phyloP scores from a whole-genome alignment of 2,888 invertebrate genomes.

The Lamproptera curius region DNA sequence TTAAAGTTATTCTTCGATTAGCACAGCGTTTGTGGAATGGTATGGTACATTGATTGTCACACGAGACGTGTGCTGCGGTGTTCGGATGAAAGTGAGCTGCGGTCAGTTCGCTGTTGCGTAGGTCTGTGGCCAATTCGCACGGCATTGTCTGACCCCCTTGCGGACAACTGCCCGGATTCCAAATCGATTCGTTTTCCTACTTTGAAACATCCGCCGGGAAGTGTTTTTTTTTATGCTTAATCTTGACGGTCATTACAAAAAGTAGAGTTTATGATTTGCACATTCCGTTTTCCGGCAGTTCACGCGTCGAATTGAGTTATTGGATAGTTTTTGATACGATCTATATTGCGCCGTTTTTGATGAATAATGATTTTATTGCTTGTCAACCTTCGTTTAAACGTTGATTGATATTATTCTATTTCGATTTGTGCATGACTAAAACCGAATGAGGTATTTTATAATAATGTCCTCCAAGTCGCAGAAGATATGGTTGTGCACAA shows the following conservation, averaged over 20 bases:
- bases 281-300: not conserved
- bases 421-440: no score
- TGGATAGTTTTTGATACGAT: not conserved
- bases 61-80: not conserved
- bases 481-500: no score
- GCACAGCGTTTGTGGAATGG: no score
- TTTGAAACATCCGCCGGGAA: not conserved
- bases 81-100: conserved; percentile 23
- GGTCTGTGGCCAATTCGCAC: conserved; percentile 19
- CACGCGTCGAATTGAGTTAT: not conserved
- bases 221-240: conserved; percentile 5
- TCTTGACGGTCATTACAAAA: not conserved
- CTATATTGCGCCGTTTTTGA: not conserved
- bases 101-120: conserved; percentile 15
- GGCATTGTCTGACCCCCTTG: conserved; percentile 21
- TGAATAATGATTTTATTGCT: no score
- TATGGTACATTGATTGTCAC: not conserved
- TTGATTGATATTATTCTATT: no score
- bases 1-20: not conserved
- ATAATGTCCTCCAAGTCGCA: no score
- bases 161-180: conserved; percentile 8
- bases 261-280: not conserved
- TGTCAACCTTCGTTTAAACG: no score
- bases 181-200: conserved; percentile 14
- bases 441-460: no score